A percentile compares a stretch with the other conserved stretches of the same genome.
Evolutionary conservation across 2,888 invertebrate genomes (phyloP).

Genomic region (Andrena minutula): DNA sequence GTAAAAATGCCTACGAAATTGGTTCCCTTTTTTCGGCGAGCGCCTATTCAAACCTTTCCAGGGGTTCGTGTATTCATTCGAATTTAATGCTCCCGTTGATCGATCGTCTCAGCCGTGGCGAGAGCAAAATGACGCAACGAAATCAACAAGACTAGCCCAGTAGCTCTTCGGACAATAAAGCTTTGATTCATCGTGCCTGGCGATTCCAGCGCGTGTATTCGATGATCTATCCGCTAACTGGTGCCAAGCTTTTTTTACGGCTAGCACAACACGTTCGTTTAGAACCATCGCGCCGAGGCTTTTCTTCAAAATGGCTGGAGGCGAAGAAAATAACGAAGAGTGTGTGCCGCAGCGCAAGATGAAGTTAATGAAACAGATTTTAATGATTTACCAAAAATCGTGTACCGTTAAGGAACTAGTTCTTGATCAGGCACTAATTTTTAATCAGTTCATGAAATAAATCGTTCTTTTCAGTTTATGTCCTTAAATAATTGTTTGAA

Average conservation of each 20-base stretch:
- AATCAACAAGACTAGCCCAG: conserved; percentile 24
- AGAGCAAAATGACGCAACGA: conserved; percentile 49
- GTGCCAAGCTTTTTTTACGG: conserved; percentile 43
- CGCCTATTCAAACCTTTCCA: conserved; percentile 31
- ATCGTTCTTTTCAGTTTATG: too few species aligned
- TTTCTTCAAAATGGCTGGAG: background rate
- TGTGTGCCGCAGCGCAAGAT: background rate
- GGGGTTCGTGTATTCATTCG: conserved; percentile 29
- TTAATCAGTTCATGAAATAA: too few species aligned
- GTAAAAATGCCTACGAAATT: conserved; percentile 12
- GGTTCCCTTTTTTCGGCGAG: conserved; percentile 15
- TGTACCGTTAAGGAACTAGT: too few species aligned
- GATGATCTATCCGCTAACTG: conserved; percentile 37
- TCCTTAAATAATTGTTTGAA: too few species aligned
- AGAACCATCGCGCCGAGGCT: conserved; percentile 18
- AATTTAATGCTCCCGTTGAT: conserved; percentile 46
- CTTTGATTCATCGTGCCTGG: conserved; percentile 47
- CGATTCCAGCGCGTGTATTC: conserved; percentile 19
- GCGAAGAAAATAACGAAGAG: background rate
- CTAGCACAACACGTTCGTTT: conserved; percentile 5
- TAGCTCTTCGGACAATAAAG: conserved; percentile 33
- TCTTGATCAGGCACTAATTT: too few species aligned
- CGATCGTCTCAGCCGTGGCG: conserved; percentile 45
- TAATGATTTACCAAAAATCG: background rate
- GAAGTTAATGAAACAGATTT: background rate